Percentiles rank a stretch among this genome's conserved stretches.
Conservation (phyloP, 2,888 invertebrate species). For the Microlaimidae sp. region DNA sequence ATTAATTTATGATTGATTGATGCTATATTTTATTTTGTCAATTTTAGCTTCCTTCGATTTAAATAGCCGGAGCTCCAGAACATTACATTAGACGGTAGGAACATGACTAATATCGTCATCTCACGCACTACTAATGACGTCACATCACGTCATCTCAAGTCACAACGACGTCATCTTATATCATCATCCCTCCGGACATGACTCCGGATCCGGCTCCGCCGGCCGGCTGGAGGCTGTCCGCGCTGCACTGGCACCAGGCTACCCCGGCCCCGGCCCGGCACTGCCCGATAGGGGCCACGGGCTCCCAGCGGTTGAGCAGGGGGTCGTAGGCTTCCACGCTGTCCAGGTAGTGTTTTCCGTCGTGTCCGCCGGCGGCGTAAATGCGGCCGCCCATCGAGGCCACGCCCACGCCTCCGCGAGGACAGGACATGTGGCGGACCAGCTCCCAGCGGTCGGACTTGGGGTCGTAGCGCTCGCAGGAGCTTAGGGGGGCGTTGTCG, state of each 20-base stretch:
- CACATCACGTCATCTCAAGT: too few species aligned
- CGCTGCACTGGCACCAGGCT: slow-evolving; percentile 25
- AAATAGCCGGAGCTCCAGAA: too few species aligned
- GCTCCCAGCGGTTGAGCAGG: slow-evolving; percentile 33
- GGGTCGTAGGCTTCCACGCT: slow-evolving; percentile 31
- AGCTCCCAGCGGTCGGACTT: slow-evolving; percentile 5
- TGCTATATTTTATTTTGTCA: too few species aligned
- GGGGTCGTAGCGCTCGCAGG: slow-evolving; percentile 20
- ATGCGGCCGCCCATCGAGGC: slow-evolving; percentile 33
- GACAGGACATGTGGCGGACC: slow-evolving; percentile 1
- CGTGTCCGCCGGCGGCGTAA: slow-evolving; percentile 37
- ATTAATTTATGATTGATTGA: too few species aligned
- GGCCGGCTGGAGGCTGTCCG: slow-evolving; percentile 8
- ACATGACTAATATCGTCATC: too few species aligned
- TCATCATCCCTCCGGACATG: too few species aligned
- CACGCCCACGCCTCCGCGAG: slow-evolving; percentile 31
- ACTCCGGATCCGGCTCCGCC: too few species aligned
- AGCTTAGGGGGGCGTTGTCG: slow-evolving; percentile 40
- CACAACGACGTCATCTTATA: too few species aligned
- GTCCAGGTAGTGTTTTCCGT: slow-evolving; percentile 23
- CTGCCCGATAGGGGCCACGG: slow-evolving; percentile 33
- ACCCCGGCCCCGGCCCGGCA: slow-evolving; percentile 39
- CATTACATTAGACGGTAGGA: too few species aligned
- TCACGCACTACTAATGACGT: too few species aligned
- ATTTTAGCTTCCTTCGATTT: too few species aligned